Base-by-base conservation (phyloP, 2,797 vertebrate species). In the Peromyscus eremicus region DNA sequence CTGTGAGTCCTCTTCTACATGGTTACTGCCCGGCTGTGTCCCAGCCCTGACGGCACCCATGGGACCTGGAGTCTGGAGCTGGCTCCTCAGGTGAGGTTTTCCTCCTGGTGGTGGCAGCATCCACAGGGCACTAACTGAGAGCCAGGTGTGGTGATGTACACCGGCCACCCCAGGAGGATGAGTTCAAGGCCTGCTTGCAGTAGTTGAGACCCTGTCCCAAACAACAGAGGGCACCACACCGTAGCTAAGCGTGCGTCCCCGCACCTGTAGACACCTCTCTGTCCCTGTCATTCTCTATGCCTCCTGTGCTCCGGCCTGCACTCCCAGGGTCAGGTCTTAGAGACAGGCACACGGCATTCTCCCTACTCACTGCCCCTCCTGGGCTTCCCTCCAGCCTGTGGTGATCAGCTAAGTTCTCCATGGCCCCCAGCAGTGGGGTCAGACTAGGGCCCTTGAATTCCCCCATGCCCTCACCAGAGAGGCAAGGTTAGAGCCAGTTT, bases 301-400 rank as follows among this genome's bases (percentile, higher is more conserved):
- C 5, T 23, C 62, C 17, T 11, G 29, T 9, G 55, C 8, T 5
- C n/a, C 40, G 37, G 37, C 23, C 29, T 13, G 32, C 1, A 0
- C 23, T 81, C 37, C 27, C 0, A 10, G 29, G 17, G 40, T 40
- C 10, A 40, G 75, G 43, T 25, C 9, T 0, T 10, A 9, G 19
- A 4, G 11, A 34, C 4, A 13, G 37, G 34, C 75, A 3, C 0
- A 7, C 27, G 64, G 1, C 7, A 5, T 17, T 34, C 21, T 7
- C n/a, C 14, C n/a, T 7, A 1, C 13, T 37, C 16, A 8, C 64
- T 16, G 34, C 60, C n/a, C 1, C 1, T 49, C 27, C 1, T 60
- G 49, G 27, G 34, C 71, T 21, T 27, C 46, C 40, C n/a, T 46
- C 46, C 0, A 2, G 73, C 23, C 23, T 10, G 0, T 16, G 66